These are phyloP conservation scores for Agapornis canus DNA, from an alignment of 2,797 vertebrate species.

Conservation along the genomic window DNA sequence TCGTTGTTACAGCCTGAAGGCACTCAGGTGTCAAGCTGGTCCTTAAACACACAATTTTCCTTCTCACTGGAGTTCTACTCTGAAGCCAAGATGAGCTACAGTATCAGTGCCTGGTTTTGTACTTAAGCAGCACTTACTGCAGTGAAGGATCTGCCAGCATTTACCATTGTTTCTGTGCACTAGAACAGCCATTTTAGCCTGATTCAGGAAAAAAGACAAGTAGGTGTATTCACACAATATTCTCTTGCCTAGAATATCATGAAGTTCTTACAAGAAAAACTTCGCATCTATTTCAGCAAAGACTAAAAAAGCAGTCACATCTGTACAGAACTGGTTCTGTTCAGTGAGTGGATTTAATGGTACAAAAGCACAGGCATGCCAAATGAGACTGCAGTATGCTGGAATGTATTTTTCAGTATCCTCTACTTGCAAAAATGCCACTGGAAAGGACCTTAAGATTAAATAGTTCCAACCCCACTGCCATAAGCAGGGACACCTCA, in stretches of 20 bases:
- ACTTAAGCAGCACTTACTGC: neutral
- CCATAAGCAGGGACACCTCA: too few species aligned
- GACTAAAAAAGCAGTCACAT: neutral
- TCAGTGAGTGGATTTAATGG: neutral
- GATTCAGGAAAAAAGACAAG: neutral
- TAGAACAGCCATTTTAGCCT: neutral
- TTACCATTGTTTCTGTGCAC: neutral
- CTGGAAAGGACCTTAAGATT: neutral
- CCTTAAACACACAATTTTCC: neutral
- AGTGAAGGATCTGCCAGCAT: neutral
- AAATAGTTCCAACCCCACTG: neutral
- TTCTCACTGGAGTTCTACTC: neutral
- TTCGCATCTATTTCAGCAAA: neutral
- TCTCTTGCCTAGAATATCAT: neutral
- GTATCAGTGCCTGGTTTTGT: neutral
- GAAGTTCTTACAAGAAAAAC: neutral
- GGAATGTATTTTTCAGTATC: neutral
- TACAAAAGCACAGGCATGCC: neutral
- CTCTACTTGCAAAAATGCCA: neutral
- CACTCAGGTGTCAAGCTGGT: neutral
- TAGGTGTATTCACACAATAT: neutral
- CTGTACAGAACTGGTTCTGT: neutral
- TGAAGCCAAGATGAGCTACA: neutral
- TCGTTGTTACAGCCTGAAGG: neutral
- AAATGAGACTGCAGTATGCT: neutral